Conservation (phyloP, 2,113 vertebrate species). For the Clarias gariepinus region DNA sequence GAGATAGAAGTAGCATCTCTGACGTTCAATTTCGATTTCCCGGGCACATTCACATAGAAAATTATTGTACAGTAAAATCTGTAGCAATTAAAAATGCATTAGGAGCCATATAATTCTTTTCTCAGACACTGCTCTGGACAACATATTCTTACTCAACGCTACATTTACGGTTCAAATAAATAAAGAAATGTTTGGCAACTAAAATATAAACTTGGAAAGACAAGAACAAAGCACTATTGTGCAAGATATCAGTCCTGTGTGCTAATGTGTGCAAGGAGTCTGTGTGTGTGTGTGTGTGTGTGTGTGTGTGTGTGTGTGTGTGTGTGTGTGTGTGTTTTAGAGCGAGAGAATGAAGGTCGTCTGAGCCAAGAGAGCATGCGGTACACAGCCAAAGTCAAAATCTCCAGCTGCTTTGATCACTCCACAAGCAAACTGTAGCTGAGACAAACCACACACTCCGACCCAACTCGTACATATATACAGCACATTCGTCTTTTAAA, state of each 20-base stretch:
- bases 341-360: not conserved
- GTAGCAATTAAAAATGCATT: not conserved
- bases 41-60: too few relatives aligned
- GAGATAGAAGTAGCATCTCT: not conserved
- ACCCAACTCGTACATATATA: not conserved
- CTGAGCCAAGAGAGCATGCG: not conserved
- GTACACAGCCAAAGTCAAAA: conserved; percentile 13
- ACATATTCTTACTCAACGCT: not conserved
- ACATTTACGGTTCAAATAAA: conserved; percentile 6
- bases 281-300: not conserved
- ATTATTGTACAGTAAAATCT: not conserved
- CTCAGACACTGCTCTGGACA: not conserved
- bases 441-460: not conserved
- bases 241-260: not conserved
- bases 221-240: conserved; percentile 1
- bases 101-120: not conserved
- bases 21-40: not conserved
- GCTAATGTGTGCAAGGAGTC: conserved; percentile 1
- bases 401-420: conserved; percentile 25
- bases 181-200: conserved; percentile 11
- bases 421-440: not conserved
- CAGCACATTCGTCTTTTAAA: not conserved
- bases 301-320: not conserved
- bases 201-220: conserved; percentile 29
- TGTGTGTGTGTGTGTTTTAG: not conserved